Evolutionary conservation across 2,113 vertebrate species (phyloP).

Genomic region (Microcebus murinus): DNA sequence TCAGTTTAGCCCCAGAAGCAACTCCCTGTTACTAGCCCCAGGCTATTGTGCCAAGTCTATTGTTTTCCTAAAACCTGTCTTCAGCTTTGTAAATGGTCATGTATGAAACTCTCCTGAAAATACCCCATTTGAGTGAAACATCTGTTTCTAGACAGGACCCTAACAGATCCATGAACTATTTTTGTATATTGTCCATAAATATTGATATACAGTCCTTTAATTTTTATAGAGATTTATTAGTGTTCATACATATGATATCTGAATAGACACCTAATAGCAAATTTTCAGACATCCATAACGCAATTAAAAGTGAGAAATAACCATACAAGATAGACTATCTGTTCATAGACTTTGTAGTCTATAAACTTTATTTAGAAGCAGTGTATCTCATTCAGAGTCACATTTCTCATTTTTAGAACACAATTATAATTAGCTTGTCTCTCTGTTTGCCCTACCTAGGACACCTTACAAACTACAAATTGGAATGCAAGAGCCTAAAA

Average conservation of each 20-base stretch:
- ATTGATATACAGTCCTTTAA: background rate
- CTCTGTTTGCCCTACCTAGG: conserved; percentile 24
- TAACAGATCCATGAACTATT: background rate
- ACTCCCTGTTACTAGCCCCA: background rate
- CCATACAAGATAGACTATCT: background rate
- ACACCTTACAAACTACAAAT: conserved; percentile 63
- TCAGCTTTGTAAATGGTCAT: background rate
- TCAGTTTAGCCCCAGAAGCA: background rate
- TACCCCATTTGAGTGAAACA: background rate
- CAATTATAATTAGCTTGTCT: conserved; percentile 60
- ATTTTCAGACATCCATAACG: background rate
- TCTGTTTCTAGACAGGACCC: conserved; percentile 39
- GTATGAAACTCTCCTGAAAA: conserved; percentile 12
- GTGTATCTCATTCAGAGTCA: conserved; percentile 15
- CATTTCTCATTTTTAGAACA: conserved; percentile 65
- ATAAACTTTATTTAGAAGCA: conserved; percentile 50
- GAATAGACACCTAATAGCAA: background rate
- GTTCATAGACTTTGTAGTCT: background rate
- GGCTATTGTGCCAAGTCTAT: background rate
- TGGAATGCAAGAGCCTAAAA: conserved; percentile 56
- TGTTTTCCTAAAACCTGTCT: background rate
- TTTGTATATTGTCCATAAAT: background rate
- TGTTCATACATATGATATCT: background rate
- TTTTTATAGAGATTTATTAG: conserved; percentile 45
- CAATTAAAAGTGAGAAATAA: conserved; percentile 19